A percentile compares a stretch with the other conserved stretches of the same genome.
phyloP scores from a whole-genome alignment of 2,113 vertebrate genomes.

The Aphyosemion australe region DNA sequence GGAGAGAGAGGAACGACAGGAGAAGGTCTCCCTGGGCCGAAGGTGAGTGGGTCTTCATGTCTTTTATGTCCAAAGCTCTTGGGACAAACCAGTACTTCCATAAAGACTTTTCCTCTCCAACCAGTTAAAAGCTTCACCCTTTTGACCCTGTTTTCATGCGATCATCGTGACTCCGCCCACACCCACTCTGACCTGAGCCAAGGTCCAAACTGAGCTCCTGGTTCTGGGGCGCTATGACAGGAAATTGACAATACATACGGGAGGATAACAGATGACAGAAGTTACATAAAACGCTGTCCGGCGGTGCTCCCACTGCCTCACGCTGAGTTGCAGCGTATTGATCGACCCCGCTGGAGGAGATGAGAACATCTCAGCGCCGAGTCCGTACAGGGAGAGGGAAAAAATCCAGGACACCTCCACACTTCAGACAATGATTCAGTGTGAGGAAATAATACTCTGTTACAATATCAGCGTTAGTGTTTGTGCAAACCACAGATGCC shows the following conservation, averaged over 20 bases:
- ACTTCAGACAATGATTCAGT: conserved; percentile 25
- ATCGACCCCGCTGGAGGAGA: conserved; percentile 17
- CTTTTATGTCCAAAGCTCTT: conserved; percentile 14
- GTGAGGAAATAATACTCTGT: conserved; percentile 25
- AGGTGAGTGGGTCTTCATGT: conserved; percentile 74
- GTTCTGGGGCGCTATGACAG: conserved; percentile 15
- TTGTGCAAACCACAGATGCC: not conserved
- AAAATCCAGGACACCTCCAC: conserved; percentile 21
- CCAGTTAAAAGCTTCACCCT: conserved; percentile 22
- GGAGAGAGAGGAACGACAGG: conserved; percentile 86
- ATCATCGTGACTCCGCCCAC: conserved; percentile 15
- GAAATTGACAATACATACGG: conserved; percentile 27
- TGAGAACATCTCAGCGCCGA: too few species aligned
- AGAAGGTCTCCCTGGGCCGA: conserved; percentile 88
- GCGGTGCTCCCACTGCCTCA: conserved; percentile 25
- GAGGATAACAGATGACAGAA: conserved; percentile 27
- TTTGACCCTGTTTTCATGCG: conserved; percentile 25
- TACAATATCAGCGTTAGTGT: not conserved
- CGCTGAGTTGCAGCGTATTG: not conserved
- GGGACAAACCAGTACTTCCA: not conserved
- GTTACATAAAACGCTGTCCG: conserved; percentile 4
- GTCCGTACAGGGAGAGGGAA: not conserved
- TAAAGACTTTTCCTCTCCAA: not conserved
- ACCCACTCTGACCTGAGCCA: not conserved
- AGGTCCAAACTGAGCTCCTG: conserved; percentile 33